Base-by-base conservation (phyloP, 1,140 invertebrate species). In the Mizuhopecten yessoensis region DNA sequence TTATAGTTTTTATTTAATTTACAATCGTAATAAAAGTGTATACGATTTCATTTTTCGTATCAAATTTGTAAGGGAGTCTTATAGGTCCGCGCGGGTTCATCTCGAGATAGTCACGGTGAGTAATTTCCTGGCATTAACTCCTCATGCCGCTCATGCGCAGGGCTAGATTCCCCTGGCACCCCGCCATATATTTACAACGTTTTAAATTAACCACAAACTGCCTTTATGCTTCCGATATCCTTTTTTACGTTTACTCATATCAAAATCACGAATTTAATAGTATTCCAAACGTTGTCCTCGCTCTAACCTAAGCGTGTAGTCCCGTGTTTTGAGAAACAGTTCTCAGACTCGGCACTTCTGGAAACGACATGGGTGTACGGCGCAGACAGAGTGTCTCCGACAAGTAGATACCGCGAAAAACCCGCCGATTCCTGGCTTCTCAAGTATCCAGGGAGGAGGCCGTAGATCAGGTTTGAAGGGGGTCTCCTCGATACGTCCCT, bases 211-310 rank as follows among this genome's bases (percentile, higher is more conserved):
- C 57, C 57, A 75, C 23, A 75, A 75, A 75, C 57, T 75, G n/a
- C 57, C 9, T 45, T 45, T 45, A 75, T 75, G 57, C 57, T 29
- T 75, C 57, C 57, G 57, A 29, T 75, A 75, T 75, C n/a, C 57
- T 3, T 75, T 75, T 75, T 45, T 45, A 7, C 9, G 23, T 29
- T 75, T 75, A 75, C 57, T n/a, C 57, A 75, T 75, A 75, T 75
- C 57, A 75, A 75, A 75, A 75, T 75, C 57, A 75, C 57, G 57
- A 75, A 75, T 75, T 75, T 75, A 75, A 75, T 75, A 75, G 57
- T 75, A 75, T 75, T 29, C 57, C n/a, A 75, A 75, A 75, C n/a
- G 57, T n/a, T 75, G 57, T 75, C 57, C 57, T 75, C n/a, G n/a
- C n/a, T 5, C 3, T 5, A 75, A 29, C n/a, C 3, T 29, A 75